Conservation (phyloP, 37 sponge, comb jelly and placozoan genomes). For the Aphrocallistes beatrix region DNA sequence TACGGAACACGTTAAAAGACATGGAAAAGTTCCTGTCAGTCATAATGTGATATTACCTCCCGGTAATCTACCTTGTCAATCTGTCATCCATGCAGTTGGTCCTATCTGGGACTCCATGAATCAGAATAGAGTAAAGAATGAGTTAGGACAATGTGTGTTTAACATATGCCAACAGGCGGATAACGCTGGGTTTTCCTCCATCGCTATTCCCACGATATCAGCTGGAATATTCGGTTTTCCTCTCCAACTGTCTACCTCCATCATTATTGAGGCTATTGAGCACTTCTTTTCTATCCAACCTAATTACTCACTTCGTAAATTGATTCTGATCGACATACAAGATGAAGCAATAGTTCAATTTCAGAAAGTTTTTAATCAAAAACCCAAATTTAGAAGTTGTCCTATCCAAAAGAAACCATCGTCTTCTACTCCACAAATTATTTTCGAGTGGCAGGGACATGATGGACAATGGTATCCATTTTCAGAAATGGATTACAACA, state of each 20-base stretch:
- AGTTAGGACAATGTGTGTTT: neutral
- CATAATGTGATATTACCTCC: neutral
- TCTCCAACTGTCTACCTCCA: neutral
- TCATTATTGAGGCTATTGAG: neutral
- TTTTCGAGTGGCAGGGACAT: neutral
- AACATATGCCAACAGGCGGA: neutral
- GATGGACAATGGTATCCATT: neutral
- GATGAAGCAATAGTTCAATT: neutral
- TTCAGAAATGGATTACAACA: neutral
- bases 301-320: neutral
- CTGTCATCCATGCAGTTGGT: neutral
- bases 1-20: neutral
- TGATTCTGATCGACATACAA: neutral
- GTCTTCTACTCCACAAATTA: neutral
- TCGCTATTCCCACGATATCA: neutral
- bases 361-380: neutral
- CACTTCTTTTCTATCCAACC: neutral
- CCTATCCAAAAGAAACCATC: neutral
- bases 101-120: neutral
- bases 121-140: neutral
- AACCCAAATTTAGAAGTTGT: no score
- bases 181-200: neutral
- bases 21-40: neutral
- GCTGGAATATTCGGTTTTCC: neutral
- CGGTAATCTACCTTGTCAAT: neutral